phyloP scores from a whole-genome alignment of 2,888 invertebrate genomes.

The Callimorpha dominula region DNA sequence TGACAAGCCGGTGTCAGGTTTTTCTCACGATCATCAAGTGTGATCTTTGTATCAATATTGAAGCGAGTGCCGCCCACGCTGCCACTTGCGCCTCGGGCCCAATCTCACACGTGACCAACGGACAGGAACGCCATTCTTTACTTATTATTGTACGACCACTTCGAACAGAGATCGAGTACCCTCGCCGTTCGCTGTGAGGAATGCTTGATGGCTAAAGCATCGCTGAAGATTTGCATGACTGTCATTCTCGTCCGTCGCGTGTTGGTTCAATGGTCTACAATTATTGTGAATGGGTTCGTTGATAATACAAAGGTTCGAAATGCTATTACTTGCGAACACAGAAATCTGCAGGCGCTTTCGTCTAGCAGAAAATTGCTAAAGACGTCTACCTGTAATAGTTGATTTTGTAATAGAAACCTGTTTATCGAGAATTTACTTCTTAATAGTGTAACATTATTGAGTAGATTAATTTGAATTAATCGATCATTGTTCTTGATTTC shows the following conservation, averaged over 20 bases:
- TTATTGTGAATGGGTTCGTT: conserved; percentile 62
- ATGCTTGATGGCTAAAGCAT: conserved; percentile 65
- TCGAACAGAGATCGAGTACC: conserved; percentile 65
- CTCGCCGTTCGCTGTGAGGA: conserved; percentile 58
- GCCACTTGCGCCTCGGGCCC: conserved; percentile 80
- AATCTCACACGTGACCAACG: conserved; percentile 73
- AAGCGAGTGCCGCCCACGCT: conserved; percentile 72
- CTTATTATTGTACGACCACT: conserved; percentile 55
- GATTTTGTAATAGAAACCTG: conserved; percentile 36
- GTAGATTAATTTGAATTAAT: conserved; percentile 1
- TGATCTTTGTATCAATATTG: conserved; percentile 57
- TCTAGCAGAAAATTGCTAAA: conserved; percentile 39
- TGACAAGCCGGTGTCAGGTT: conserved; percentile 61
- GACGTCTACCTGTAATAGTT: conserved; percentile 2
- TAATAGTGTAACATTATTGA: conserved; percentile 23
- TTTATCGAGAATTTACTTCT: conserved; percentile 34
- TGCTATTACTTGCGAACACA: conserved; percentile 57
- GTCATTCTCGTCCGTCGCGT: conserved; percentile 67
- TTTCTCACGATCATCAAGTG: conserved; percentile 74
- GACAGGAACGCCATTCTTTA: conserved; percentile 73
- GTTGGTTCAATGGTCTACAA: conserved; percentile 66
- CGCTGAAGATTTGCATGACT: conserved; percentile 71
- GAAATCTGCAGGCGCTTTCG: conserved; percentile 45
- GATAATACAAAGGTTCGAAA: conserved; percentile 53
- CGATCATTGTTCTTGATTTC: neutral